Evolutionary conservation across 2,888 invertebrate species (phyloP), one percentile per base, ranked within the genome.

Genomic region (Tetranychus piercei): DNA sequence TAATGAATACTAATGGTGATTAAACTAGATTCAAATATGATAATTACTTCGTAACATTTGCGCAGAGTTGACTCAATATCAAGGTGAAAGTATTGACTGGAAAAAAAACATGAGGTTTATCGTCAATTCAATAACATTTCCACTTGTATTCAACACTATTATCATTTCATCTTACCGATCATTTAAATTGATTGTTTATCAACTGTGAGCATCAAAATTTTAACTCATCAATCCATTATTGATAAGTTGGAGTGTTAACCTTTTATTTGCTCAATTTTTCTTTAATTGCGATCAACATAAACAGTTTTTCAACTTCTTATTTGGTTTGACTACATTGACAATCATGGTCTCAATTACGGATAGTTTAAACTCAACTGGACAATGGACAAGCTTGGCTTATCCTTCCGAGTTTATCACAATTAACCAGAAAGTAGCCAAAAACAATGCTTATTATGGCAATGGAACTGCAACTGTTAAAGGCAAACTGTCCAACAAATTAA

Each of bases 351-450:
- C 69, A 8, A 69, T 69, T 7, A 22, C 69, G 20, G 69, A 69
- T 69, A 20, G n/a, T 18, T 23, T 69, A 20, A 69, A n/a, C 23
- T 69, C 69, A 20, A 69, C 20, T 69, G 69, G 69, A 69, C 69
- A 20, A 23, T 69, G 69, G 69, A 22, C 20, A 3, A 55, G 55
- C 15, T 55, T 55, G 15, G 55, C 55, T 55, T 55, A 55, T 55
- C 55, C 55, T 15, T 15, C 55, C 2, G 55, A 55, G 15, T 55
- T 75, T 69, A 74, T 77, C 11, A 73, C 75, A 65, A 75, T 71
- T 22, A 77, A 76, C 67, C 71, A 70, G n/a, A 75, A 75, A 20
- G 75, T 74, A 71, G 75, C 77, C 8, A 77, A 76, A 67, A 77
- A 76, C 43, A 76, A 75, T 66, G 70, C 23, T 64, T 64, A 77